These are phyloP conservation scores for Branchipolynoe longqiensis DNA, from an alignment of 2,888 invertebrate species.

Conservation along the genomic window DNA sequence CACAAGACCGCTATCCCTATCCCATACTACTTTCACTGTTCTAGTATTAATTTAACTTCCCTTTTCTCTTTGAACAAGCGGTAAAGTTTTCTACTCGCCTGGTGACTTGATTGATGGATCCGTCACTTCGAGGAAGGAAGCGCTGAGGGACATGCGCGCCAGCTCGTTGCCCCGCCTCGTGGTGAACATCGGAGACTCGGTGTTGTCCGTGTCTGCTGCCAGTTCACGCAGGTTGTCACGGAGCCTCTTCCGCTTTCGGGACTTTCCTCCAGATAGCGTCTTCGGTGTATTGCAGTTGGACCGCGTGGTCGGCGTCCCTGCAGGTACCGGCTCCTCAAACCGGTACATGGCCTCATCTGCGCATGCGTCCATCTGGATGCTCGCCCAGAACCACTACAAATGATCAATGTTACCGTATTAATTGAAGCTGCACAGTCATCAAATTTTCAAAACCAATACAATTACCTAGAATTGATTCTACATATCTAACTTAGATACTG, in stretches of 20 bases:
- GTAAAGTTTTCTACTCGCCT: slow-evolving; percentile 67
- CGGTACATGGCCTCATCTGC: slow-evolving; percentile 94
- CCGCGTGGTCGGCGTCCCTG: slow-evolving; percentile 34
- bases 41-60: neutral
- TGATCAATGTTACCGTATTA: too few relatives aligned
- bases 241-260: slow-evolving; percentile 91
- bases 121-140: slow-evolving; percentile 94
- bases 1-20: too few relatives aligned
- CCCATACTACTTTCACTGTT: neutral
- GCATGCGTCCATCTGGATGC: slow-evolving; percentile 96
- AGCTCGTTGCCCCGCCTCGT: slow-evolving; percentile 94
- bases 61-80: neutral
- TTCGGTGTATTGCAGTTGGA: slow-evolving; percentile 62
- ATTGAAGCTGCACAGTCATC: too few relatives aligned
- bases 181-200: slow-evolving; percentile 85
- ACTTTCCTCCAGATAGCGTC: slow-evolving; percentile 75
- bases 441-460: too few relatives aligned
- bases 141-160: slow-evolving; percentile 91
- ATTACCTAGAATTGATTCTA: too few relatives aligned
- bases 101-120: slow-evolving; percentile 80
- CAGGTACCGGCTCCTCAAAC: slow-evolving; percentile 82
- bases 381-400: slow-evolving; percentile 97
- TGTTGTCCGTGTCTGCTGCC: slow-evolving; percentile 81
- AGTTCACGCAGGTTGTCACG: slow-evolving; percentile 85
- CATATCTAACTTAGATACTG: too few relatives aligned